Evolutionary conservation across 2,888 invertebrate species (phyloP), one percentile per base, ranked within the genome.

Genomic region (Heliconius ismenius): DNA sequence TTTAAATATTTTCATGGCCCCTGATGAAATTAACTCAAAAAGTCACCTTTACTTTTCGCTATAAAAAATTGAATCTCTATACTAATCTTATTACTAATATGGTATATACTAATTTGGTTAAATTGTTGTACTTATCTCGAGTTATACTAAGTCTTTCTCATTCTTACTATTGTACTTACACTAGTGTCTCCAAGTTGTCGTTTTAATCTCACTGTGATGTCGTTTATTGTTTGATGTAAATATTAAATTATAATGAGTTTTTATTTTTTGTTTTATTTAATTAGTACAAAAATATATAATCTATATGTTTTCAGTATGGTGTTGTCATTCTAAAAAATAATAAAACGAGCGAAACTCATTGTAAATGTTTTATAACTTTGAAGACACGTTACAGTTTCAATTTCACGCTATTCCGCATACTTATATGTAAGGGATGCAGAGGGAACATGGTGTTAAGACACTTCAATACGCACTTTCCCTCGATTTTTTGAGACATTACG

Each of bases 151-250:
- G 58, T 60, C 73, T 78, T 75, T 72, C 54, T 73, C 64, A 76
- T 69, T 73, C 63, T 76, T 76, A 74, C 60, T 78, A 26, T 70
- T 69, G 39, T 78, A 75, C 63, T 76, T 80, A 83, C 86, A 85
- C 87, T 85, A 85, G 84, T 86, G 84, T 89, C 82, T 84, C 81
- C 86, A 82, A 88, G 86, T 89, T 86, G 85, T 88, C 89, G 87
- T 91, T 86, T 88, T 85, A 88, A 87, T 90, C 88, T 91, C 87
- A 89, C 91, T 92, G 92, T 92, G 91, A 92, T 92, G 91, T 89
- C 83, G 84, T 84, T 87, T 88, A 89, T 91, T 90, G 88, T 91
- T 92, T 89, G 86, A 84, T 92, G 90, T 93, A 91, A 91, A 91
- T 92, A 91, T 89, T 88, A 88, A 88, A 89, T 85, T 86, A 86